Evolutionary conservation across 1,140 invertebrate genomes (phyloP), one percentile per base, ranked within the genome.

Genomic region (Zaprionus nigranus): DNA sequence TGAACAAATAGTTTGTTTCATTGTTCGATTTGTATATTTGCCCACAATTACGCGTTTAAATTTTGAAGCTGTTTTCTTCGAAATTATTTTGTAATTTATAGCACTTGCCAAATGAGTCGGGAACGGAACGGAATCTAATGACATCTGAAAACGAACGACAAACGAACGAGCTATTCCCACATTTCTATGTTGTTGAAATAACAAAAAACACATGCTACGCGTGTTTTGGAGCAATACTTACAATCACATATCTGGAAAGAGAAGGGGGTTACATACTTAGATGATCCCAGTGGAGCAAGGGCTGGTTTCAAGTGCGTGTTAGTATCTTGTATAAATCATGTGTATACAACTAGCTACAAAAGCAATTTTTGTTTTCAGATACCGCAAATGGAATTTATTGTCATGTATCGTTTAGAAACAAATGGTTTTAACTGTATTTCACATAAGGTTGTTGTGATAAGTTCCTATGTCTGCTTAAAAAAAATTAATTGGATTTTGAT

Each of bases 41-140:
- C 56, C n/a, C 53, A 30, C 24, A 81, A 78, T 84, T 70, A 54
- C 26, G 64, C 38, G 30, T 62, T 65, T 43, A 75, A 69, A 65
- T 40, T 20, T n/a, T 46, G 26, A 15, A 2, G 13, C 15, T 30
- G 51, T 65, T 20, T 53, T 46, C 38, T 2, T 30, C 64, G 13
- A 82, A 87, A 83, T 79, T 66, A 80, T 87, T 75, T 54, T 67
- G 53, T 87, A 75, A 87, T 87, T 87, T 87, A 87, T 88, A 78
- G 53, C 78, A 20, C 66, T 75, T 71, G 54, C 64, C 75, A 82
- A 88, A 78, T 72, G 74, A 79, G 53, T 62, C 57, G 36, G 76
- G 75, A 72, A 24, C 68, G 36, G 20, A 60, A 28, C 28, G 63
- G 46, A 58, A 79, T 67, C 75, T 34, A 34, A 81, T 77, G 75